Evolutionary conservation across 2,888 invertebrate species (phyloP).

Genomic region (Steromphala cineraria): DNA sequence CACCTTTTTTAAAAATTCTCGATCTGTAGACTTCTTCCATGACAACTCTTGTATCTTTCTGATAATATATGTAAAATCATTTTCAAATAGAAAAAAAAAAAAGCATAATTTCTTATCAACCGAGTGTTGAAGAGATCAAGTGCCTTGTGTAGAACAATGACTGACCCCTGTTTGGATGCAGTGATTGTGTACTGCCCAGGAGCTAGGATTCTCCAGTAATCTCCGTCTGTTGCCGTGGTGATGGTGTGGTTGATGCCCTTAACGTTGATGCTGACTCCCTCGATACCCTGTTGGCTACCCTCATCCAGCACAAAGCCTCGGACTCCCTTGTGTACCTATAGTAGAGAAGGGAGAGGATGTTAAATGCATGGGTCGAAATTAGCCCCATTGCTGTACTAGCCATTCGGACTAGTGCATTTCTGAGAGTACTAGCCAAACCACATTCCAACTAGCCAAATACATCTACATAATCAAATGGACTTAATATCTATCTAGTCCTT

Average conservation of each 20-base stretch:
- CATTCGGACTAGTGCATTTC: too few relatives aligned
- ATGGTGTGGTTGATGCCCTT: conserved; percentile 88
- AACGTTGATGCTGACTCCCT: conserved; percentile 86
- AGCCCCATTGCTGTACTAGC: too few relatives aligned
- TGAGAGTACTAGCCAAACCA: too few relatives aligned
- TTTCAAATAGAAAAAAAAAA: too few relatives aligned
- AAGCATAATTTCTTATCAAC: too few relatives aligned
- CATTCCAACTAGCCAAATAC: too few relatives aligned
- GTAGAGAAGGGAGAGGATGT: not conserved
- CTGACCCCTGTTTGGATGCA: conserved; percentile 76
- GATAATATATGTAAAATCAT: too few relatives aligned
- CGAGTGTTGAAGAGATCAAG: not conserved
- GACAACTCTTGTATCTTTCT: too few relatives aligned
- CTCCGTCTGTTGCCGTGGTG: conserved; percentile 86
- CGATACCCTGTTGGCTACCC: conserved; percentile 80
- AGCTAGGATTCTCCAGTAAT: conserved; percentile 94
- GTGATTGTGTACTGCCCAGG: conserved; percentile 90
- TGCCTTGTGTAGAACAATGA: not conserved
- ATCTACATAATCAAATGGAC: too few relatives aligned
- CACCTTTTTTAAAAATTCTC: too few relatives aligned
- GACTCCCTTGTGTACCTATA: conserved; percentile 89
- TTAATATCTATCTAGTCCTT: too few relatives aligned
- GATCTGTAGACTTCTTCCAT: too few relatives aligned
- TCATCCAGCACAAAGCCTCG: conserved; percentile 88
- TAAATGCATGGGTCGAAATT: not conserved